Evolutionary conservation across 2,888 invertebrate species (phyloP).

Genomic region (Cremastinae sp.): DNA sequence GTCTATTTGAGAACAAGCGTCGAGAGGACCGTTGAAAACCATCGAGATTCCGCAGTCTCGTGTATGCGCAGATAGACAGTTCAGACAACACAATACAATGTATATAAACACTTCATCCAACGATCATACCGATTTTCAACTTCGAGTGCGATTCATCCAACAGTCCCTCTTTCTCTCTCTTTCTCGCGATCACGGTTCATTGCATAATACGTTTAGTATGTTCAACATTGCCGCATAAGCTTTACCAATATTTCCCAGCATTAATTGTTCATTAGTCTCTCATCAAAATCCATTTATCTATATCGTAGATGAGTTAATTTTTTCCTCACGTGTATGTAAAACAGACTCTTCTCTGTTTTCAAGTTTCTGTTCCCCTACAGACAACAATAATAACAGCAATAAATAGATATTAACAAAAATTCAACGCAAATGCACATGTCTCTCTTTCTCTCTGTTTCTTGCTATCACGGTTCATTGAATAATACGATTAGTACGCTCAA

Average conservation of each 20-base stretch:
- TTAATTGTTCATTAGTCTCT: not conserved
- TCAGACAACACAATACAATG: conserved; percentile 2
- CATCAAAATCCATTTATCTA: conserved; percentile 31
- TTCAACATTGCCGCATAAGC: too few species aligned
- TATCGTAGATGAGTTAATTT: not conserved
- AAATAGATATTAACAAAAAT: too few species aligned
- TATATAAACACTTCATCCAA: not conserved
- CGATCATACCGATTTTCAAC: not conserved
- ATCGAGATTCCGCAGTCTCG: conserved; percentile 45
- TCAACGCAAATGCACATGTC: too few species aligned
- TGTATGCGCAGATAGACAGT: conserved; percentile 12
- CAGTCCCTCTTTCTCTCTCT: not conserved
- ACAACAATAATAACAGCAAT: too few species aligned
- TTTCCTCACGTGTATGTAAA: not conserved
- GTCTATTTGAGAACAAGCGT: not conserved
- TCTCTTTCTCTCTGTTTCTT: too few species aligned
- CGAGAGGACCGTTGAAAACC: conserved; percentile 43
- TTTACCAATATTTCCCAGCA: too few species aligned
- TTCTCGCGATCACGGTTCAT: not conserved
- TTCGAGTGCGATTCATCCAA: conserved; percentile 36
- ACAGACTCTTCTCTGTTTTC: too few species aligned
- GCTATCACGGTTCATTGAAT: too few species aligned
- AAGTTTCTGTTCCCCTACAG: too few species aligned
- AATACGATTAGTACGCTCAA: too few species aligned
- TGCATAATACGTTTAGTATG: too few species aligned